These are phyloP conservation scores for Trilocha varians DNA, from an alignment of 2,888 invertebrate genomes.

Conservation along the genomic window DNA sequence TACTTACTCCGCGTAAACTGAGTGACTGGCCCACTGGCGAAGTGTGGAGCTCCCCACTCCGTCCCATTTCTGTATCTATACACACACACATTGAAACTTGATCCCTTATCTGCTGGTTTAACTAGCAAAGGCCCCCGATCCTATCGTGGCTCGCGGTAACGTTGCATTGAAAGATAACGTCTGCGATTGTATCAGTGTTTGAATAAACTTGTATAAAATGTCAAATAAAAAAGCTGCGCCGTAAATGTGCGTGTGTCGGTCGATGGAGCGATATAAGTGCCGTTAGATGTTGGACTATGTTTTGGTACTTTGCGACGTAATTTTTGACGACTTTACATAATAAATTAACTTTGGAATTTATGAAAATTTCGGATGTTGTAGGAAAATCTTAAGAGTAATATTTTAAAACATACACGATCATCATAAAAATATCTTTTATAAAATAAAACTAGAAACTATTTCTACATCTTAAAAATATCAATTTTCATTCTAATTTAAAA, in stretches of 20 bases:
- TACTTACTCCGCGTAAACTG: constrained; percentile 68
- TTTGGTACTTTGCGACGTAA: too few relatives aligned
- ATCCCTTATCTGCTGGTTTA: constrained; percentile 69
- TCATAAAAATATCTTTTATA: too few relatives aligned
- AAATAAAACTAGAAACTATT: too few relatives aligned
- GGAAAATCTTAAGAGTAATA: too few relatives aligned
- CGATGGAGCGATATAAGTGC: constrained; percentile 46
- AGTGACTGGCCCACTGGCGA: constrained; percentile 60
- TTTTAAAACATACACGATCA: too few relatives aligned
- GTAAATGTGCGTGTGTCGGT: constrained; percentile 49
- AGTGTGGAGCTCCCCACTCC: constrained; percentile 52
- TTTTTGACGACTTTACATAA: too few relatives aligned
- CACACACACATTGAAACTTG: constrained; percentile 43
- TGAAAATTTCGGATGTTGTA: too few relatives aligned
- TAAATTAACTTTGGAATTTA: too few relatives aligned
- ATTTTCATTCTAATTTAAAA: too few relatives aligned
- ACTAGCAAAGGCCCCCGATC: constrained; percentile 72
- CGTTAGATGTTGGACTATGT: constrained; percentile 17
- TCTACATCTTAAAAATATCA: too few relatives aligned
- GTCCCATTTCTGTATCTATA: constrained; percentile 24
- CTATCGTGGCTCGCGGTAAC: constrained; percentile 71
- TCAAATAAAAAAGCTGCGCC: constrained; percentile 68
- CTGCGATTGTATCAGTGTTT: constrained; percentile 69
- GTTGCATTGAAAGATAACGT: constrained; percentile 74
- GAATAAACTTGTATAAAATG: constrained; percentile 74